Evolutionary conservation across 2,113 vertebrate species (phyloP).

Genomic region (Argyrosomus japonicus): DNA sequence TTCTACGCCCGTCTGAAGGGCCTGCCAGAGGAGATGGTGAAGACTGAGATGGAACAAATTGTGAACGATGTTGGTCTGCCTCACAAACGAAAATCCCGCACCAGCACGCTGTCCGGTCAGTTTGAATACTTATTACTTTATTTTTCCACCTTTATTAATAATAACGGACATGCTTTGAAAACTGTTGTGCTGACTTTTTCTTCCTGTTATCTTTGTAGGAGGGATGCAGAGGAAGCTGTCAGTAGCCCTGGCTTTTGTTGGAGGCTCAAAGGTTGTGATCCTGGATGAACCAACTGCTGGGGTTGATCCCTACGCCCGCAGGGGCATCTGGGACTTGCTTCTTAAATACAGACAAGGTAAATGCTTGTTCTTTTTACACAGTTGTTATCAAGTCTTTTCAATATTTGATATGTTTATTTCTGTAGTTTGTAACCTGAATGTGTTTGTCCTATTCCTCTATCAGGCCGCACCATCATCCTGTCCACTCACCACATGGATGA

Average conservation of each 20-base stretch:
- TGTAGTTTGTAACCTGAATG: not conserved
- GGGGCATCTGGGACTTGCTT: constrained; percentile 98
- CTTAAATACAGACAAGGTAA: constrained; percentile 96
- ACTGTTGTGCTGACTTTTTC: not conserved
- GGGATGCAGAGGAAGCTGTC: constrained; percentile 99
- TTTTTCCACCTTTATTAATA: not conserved
- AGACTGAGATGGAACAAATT: constrained; percentile 95
- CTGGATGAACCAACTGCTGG: constrained; percentile 98
- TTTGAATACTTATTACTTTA: not conserved
- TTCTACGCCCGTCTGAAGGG: constrained; percentile 97
- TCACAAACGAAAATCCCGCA: constrained; percentile 91
- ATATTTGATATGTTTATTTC: not conserved
- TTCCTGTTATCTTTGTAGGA: constrained; percentile 79
- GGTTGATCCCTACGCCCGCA: constrained; percentile 96
- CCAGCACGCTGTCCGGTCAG: constrained; percentile 93
- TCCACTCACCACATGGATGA: constrained; percentile 99
- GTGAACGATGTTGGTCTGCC: constrained; percentile 92
- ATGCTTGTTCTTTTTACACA: not conserved
- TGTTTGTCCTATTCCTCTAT: not conserved
- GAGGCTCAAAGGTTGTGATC: constrained; percentile 97
- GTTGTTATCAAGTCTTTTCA: not conserved
- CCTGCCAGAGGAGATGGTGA: constrained; percentile 90
- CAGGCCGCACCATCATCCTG: constrained; percentile 96
- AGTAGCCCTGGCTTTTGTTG: constrained; percentile 96
- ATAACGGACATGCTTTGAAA: not conserved